Conservation (phyloP, 2,888 invertebrate genomes). For the Tinea semifulvella region DNA sequence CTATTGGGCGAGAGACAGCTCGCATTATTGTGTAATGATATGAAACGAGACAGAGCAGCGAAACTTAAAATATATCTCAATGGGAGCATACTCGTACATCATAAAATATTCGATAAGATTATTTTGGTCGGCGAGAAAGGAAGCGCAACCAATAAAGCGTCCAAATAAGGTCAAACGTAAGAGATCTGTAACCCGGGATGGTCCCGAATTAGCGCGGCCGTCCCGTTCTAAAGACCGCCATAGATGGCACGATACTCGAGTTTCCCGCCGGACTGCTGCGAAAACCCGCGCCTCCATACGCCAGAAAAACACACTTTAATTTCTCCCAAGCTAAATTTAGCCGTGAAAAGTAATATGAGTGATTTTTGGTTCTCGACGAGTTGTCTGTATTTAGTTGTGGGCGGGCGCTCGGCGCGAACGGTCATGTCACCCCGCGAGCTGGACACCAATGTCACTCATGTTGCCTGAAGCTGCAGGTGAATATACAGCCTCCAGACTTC, state of each 20-base stretch:
- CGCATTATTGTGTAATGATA: too few relatives aligned
- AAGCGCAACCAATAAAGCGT: too few relatives aligned
- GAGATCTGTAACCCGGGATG: too few relatives aligned
- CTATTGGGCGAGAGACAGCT: too few relatives aligned
- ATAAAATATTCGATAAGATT: too few relatives aligned
- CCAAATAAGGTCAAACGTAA: too few relatives aligned
- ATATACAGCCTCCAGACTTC: constrained; percentile 22
- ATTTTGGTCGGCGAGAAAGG: too few relatives aligned
- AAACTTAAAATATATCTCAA: too few relatives aligned
- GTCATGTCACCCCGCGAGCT: background rate
- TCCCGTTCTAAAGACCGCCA: constrained; percentile 38
- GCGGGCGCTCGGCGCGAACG: constrained; percentile 20
- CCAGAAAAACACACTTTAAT: constrained; percentile 54
- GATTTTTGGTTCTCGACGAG: constrained; percentile 58
- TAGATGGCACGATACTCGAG: constrained; percentile 63
- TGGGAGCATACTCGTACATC: too few relatives aligned
- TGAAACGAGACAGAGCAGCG: too few relatives aligned
- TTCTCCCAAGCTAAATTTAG: constrained; percentile 64
- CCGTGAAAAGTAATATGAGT: constrained; percentile 44
- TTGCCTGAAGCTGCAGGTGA: constrained; percentile 56
- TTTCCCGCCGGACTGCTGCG: constrained; percentile 30
- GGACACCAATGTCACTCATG: constrained; percentile 59
- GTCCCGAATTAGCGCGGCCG: too few relatives aligned
- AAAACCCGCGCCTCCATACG: background rate
- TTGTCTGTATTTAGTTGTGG: constrained; percentile 64